phyloP scores from a whole-genome alignment of 1,140 invertebrate genomes.

The Penaeus chinensis region DNA sequence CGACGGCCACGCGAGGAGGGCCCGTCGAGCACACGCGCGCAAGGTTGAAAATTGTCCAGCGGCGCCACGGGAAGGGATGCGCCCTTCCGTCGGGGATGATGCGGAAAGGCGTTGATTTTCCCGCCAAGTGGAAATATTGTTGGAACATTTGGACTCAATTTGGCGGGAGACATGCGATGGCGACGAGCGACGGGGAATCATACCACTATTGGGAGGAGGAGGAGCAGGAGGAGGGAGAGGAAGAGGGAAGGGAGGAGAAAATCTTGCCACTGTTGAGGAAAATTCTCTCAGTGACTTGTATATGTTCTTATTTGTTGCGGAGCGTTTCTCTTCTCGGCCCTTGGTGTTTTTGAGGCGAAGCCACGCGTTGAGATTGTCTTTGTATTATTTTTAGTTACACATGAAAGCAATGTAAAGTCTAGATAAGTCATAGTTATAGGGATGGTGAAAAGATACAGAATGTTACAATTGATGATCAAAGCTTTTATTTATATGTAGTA shows the following conservation, averaged over 20 bases:
- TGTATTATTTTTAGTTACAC: too few relatives aligned
- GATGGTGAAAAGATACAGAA: too few relatives aligned
- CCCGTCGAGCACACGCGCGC: neutral
- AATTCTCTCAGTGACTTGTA: too few relatives aligned
- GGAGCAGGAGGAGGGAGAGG: slow-evolving; percentile 5
- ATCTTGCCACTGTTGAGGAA: too few relatives aligned
- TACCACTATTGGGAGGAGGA: slow-evolving; percentile 25
- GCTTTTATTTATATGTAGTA: too few relatives aligned
- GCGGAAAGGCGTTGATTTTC: slow-evolving; percentile 59
- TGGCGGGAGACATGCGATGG: slow-evolving; percentile 59
- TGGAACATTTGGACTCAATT: slow-evolving; percentile 60
- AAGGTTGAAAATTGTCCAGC: neutral
- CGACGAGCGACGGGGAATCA: slow-evolving; percentile 49
- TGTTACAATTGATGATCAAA: too few relatives aligned
- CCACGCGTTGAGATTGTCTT: too few relatives aligned
- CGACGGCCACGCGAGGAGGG: neutral
- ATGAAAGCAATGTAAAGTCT: too few relatives aligned
- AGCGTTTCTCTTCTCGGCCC: too few relatives aligned
- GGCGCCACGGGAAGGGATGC: neutral
- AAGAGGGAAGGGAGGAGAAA: slow-evolving; percentile 16
- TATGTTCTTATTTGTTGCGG: too few relatives aligned
- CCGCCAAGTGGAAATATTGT: slow-evolving; percentile 61
- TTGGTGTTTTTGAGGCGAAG: too few relatives aligned
- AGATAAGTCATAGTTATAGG: too few relatives aligned
- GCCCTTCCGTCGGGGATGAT: neutral